phyloP scores from a whole-genome alignment of 1,140 invertebrate genomes.

The Trialeurodes vaporariorum region DNA sequence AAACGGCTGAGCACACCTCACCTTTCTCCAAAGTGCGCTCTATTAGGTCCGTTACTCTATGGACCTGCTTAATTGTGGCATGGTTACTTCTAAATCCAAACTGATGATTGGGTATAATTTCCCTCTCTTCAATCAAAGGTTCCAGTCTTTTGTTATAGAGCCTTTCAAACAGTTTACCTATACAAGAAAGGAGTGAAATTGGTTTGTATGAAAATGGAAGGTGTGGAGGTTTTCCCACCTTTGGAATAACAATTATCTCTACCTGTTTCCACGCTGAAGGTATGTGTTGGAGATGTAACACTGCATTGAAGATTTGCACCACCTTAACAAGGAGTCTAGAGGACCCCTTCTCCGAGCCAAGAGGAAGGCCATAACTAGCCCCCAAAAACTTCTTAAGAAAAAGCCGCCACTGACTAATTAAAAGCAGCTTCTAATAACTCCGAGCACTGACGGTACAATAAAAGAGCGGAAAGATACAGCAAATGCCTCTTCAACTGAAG shows the following conservation, averaged over 20 bases:
- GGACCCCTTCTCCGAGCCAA: too few relatives aligned
- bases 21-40: conserved; percentile 7
- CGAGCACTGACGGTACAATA: too few relatives aligned
- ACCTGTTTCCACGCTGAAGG: conserved; percentile 32
- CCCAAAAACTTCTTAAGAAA: too few relatives aligned
- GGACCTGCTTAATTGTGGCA: conserved; percentile 7
- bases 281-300: too few relatives aligned
- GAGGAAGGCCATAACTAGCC: too few relatives aligned
- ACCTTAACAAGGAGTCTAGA: too few relatives aligned
- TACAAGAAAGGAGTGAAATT: conserved; percentile 26
- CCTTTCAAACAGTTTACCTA: conserved; percentile 24
- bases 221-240: conserved; percentile 21
- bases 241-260: conserved; percentile 29
- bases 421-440: too few relatives aligned
- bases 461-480: too few relatives aligned
- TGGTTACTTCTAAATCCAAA: conserved; percentile 1
- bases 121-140: conserved; percentile 2
- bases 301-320: too few relatives aligned
- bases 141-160: conserved; percentile 18
- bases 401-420: too few relatives aligned
- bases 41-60: conserved; percentile 9
- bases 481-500: too few relatives aligned
- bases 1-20: conserved; percentile 24
- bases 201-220: conserved; percentile 24
- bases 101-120: conserved; percentile 14